Evolutionary conservation across 2,797 vertebrate genomes (phyloP), one percentile per base, ranked within the genome.

Genomic region (Hemitrygon akajei): DNA sequence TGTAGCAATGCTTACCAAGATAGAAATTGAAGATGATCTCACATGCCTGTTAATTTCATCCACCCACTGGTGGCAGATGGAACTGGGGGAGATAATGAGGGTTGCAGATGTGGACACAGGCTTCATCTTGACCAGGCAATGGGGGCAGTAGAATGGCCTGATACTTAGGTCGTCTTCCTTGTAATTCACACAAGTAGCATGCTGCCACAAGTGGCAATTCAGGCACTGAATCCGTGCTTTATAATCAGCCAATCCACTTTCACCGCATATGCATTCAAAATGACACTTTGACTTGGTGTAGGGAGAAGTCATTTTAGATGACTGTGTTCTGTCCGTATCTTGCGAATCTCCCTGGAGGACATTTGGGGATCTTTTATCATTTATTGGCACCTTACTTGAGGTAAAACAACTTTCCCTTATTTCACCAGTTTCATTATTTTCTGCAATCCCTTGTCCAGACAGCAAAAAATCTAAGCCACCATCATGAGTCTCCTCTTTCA

Each of bases 1-100:
- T 75, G 11, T 73, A 16, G 37, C 37, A 30, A 75, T 94, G 89
- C 97, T 98, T 96, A 99, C 99, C 98, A 99, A 96, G 94, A 99
- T 98, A 76, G 96, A 96, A 94, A 99, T 97, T 2, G 98, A 98
- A 6, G 98, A 98, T 0, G 98, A 98, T 82, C 97, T 97, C 94
- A 99, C 97, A 86, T 99, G 99, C 2, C 98, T 97, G 94, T 98
- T 98, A 96, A 99, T 99, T 96, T 99, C 99, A 95, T 99, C 98
- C 93, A 99, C 98, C 99, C 99, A 99, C 95, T 99, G 99, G 95
- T 99, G 98, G 95, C 99, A 99, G 95, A 99, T 99, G 94, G 99
- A 99, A 96, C 98, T 99, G 0, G 99, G 99, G 0, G 99, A 99
- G 96, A 99, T 98, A 93, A 99, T 99, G 94, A 99, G 97, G 34